Conservation (phyloP, 1,140 invertebrate genomes). For the Philaenus spumarius region DNA sequence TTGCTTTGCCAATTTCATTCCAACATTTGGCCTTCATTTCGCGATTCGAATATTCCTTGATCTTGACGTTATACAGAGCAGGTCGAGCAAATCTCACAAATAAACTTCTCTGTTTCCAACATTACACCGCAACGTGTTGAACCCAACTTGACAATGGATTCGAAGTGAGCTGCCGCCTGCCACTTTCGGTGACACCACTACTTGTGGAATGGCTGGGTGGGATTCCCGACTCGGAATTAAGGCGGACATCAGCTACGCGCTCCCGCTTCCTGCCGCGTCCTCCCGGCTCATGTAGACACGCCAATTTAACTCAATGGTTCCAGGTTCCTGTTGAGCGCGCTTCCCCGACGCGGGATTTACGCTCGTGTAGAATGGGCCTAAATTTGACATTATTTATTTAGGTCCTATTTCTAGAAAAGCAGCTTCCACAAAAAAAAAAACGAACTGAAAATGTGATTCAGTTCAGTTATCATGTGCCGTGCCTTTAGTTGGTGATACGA, state of each 20-base stretch:
- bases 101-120: not conserved
- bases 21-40: too few species aligned
- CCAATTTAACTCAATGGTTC: not conserved
- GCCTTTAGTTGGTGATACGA: too few species aligned
- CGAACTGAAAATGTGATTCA: too few species aligned
- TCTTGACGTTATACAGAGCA: too few species aligned
- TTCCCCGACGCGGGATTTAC: not conserved
- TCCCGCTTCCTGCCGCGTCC: slow-evolving; percentile 1
- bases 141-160: not conserved
- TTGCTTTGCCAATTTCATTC: too few species aligned
- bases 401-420: too few species aligned
- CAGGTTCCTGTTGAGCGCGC: not conserved
- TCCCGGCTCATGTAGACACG: not conserved
- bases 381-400: too few species aligned
- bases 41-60: not conserved
- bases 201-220: not conserved
- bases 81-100: not conserved
- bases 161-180: not conserved
- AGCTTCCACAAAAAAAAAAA: too few species aligned
- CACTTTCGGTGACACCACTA: not conserved
- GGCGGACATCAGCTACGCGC: not conserved
- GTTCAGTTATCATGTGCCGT: too few species aligned
- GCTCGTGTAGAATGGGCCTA: slow-evolving; percentile 2
- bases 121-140: too few species aligned
- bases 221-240: not conserved